Percentiles rank a stretch among this genome's conserved stretches.
Conservation (phyloP, 2,113 vertebrate species). For the Lampris incognitus region DNA sequence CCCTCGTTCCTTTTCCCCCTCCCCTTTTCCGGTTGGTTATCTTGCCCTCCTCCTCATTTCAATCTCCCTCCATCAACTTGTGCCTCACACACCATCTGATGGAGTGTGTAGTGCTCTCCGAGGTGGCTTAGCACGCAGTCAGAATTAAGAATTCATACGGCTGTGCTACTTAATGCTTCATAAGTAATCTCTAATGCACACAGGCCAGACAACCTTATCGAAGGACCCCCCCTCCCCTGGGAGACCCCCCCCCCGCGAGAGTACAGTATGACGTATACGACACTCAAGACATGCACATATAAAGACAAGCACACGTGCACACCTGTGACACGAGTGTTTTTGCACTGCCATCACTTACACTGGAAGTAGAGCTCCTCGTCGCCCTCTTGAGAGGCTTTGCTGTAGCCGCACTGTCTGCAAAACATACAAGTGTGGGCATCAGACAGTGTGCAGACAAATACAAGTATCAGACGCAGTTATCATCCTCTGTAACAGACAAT, state of each 20-base stretch:
- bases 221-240: neutral
- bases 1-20: slow-evolving; percentile 19
- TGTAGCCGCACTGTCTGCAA: slow-evolving; percentile 91
- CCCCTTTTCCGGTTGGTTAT: slow-evolving; percentile 26
- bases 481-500: slow-evolving; percentile 11
- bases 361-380: slow-evolving; percentile 94
- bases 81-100: slow-evolving; percentile 38
- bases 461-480: slow-evolving; percentile 35
- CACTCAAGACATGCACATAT: slow-evolving; percentile 42
- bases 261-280: neutral
- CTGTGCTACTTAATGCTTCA: slow-evolving; percentile 29
- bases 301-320: neutral
- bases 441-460: slow-evolving; percentile 33
- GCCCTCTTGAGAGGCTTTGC: slow-evolving; percentile 92
- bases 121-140: slow-evolving; percentile 46
- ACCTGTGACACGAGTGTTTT: neutral
- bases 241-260: neutral
- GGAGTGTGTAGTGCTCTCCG: slow-evolving; percentile 43
- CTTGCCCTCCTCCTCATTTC: slow-evolving; percentile 47
- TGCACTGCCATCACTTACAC: slow-evolving; percentile 80
- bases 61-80: slow-evolving; percentile 52
- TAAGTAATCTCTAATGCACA: slow-evolving; percentile 36
- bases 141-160: slow-evolving; percentile 66
- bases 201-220: neutral
- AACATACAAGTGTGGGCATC: slow-evolving; percentile 44